These are phyloP conservation scores for Numida meleagris DNA, from an alignment of 2,113 vertebrate species.

Conservation along the genomic window DNA sequence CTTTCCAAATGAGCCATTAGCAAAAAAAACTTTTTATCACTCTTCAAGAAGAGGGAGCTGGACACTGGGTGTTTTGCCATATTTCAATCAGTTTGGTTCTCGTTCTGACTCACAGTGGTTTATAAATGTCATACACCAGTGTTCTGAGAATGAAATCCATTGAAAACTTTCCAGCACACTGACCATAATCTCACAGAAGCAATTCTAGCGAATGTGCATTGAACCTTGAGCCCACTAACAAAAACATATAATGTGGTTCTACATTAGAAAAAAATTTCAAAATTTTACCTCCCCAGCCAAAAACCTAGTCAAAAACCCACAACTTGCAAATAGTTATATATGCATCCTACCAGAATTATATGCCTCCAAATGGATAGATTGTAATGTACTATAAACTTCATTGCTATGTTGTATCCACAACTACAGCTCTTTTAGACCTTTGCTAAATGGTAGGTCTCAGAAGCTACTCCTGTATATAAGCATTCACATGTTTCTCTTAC, in stretches of 20 bases:
- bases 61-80: not conserved
- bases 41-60: not conserved
- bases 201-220: not conserved
- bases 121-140: not conserved
- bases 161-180: not conserved
- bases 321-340: not conserved
- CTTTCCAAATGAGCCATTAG: not conserved
- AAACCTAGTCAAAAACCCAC: not conserved
- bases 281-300: not conserved
- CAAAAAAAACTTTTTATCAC: not conserved
- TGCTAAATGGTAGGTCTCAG: not conserved
- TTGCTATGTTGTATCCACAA: not conserved
- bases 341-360: not conserved
- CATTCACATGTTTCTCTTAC: rapidly evolving
- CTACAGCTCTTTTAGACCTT: not conserved
- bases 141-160: not conserved
- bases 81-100: not conserved
- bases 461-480: not conserved
- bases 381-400: not conserved
- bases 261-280: not conserved
- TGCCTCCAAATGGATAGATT: not conserved
- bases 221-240: not conserved
- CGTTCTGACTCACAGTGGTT: not conserved
- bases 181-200: rapidly evolving
- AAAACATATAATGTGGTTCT: not conserved